Evolutionary conservation across 2,797 vertebrate species (phyloP).

Genomic region (Spinus pinus): DNA sequence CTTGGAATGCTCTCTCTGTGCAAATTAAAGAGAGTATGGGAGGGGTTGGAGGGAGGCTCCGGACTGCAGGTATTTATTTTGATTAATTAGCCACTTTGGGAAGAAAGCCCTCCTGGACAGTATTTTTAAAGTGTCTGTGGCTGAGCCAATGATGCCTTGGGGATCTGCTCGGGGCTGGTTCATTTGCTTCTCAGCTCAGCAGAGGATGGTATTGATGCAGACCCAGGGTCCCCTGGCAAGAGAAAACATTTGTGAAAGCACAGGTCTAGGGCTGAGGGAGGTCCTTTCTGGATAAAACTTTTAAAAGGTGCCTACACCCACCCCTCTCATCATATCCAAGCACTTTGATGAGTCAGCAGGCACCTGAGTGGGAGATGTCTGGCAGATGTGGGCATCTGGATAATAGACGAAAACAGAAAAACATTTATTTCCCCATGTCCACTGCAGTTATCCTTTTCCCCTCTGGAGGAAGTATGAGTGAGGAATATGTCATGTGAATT

Average conservation of each 20-base stretch:
- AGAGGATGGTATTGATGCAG: neutral
- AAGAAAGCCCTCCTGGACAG: neutral
- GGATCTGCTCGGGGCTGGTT: neutral
- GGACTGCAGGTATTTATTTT: constrained; percentile 38
- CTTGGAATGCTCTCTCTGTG: neutral
- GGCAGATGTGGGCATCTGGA: neutral
- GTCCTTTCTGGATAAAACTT: neutral
- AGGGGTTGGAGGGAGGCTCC: neutral
- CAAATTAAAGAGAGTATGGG: neutral
- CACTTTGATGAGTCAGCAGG: neutral
- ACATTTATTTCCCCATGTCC: neutral
- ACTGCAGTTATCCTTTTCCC: neutral
- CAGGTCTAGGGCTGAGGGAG: neutral
- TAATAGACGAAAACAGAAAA: neutral
- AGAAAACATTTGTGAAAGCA: neutral
- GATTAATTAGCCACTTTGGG: constrained; percentile 38
- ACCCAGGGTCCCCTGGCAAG: neutral
- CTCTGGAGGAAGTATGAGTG: neutral
- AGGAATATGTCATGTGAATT: neutral
- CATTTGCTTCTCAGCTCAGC: neutral
- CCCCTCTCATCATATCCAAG: neutral
- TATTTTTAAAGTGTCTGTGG: neutral
- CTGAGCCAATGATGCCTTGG: neutral
- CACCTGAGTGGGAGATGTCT: neutral
- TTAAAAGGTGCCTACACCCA: neutral